A percentile compares a stretch with the other conserved stretches of the same genome.
phyloP scores from a whole-genome alignment of 2,888 invertebrate species.

The Acleris literana region DNA sequence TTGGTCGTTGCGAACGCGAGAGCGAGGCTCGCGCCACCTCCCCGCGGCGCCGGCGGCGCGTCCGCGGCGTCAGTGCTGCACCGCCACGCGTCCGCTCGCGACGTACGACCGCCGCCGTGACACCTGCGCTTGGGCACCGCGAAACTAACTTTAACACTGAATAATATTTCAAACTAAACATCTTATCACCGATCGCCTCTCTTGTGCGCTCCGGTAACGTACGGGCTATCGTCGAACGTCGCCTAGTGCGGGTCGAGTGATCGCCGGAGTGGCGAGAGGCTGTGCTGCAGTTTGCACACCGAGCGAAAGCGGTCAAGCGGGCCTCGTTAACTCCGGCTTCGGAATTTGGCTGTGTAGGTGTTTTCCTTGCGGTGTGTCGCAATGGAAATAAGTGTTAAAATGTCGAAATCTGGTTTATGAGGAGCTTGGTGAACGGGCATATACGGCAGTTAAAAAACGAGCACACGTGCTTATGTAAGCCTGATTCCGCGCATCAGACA shows the following conservation, averaged over 20 bases:
- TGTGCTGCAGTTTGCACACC: conserved; percentile 55
- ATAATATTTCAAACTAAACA: conserved; percentile 1
- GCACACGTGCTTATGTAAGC: conserved; percentile 78
- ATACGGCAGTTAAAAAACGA: conserved; percentile 68
- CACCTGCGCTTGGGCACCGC: conserved; percentile 50
- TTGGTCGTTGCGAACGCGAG: conserved; percentile 49
- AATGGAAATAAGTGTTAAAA: conserved; percentile 79
- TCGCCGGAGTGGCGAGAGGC: conserved; percentile 40
- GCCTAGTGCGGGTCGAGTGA: conserved; percentile 40
- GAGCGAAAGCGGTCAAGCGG: conserved; percentile 73
- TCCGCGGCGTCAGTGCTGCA: conserved; percentile 43
- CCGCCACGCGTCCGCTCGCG: conserved; percentile 40
- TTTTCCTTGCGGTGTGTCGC: conserved; percentile 73
- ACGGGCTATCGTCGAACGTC: conserved; percentile 7
- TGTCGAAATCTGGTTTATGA: conserved; percentile 79
- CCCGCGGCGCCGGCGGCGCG: conserved; percentile 38
- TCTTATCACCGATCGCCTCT: background rate
- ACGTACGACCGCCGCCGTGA: conserved; percentile 39
- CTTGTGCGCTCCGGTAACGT: conserved; percentile 11
- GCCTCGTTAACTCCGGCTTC: conserved; percentile 54
- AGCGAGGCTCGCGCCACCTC: conserved; percentile 42
- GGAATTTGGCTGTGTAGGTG: conserved; percentile 73
- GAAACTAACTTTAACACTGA: conserved; percentile 19
- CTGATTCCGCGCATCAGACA: conserved; percentile 61
- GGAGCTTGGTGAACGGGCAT: conserved; percentile 66